Evolutionary conservation across 2,888 invertebrate genomes (phyloP).

Genomic region (Norana najaformis): DNA sequence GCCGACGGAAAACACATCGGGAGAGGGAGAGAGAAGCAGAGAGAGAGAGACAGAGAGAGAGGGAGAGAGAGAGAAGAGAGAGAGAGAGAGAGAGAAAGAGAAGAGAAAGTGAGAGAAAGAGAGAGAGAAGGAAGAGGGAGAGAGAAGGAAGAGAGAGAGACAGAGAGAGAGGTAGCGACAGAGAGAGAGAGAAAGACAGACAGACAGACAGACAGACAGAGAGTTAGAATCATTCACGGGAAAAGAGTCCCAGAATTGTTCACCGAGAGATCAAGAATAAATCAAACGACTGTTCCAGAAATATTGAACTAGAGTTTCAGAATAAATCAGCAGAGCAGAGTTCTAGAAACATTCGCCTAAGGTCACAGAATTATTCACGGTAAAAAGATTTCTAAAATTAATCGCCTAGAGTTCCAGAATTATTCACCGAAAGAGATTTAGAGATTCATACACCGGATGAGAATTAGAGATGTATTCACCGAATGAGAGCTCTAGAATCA

Average conservation of each 20-base stretch:
- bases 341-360: not conserved
- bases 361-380: not conserved
- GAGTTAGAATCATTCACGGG: not conserved
- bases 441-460: not conserved
- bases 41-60: slow-evolving; percentile 30
- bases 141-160: too few relatives aligned
- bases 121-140: slow-evolving; percentile 16
- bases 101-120: slow-evolving; percentile 14
- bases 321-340: too few relatives aligned
- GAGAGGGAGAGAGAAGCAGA: slow-evolving; percentile 1
- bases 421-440: not conserved
- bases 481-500: not conserved
- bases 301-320: too few relatives aligned
- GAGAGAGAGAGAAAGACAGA: not conserved
- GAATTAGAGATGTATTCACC: not conserved
- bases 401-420: too few relatives aligned
- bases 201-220: slow-evolving; percentile 1
- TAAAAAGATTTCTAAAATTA: not conserved
- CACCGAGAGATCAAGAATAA: too few relatives aligned
- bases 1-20: not conserved
- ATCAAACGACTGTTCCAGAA: too few relatives aligned
- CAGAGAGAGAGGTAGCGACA: too few relatives aligned
- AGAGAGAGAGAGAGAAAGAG: slow-evolving; percentile 21
- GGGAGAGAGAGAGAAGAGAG: slow-evolving; percentile 28
- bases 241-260: not conserved